Percentiles rank a stretch among this genome's conserved stretches.
phyloP scores from a whole-genome alignment of 1,140 invertebrate species.

The Asbolus verrucosus region DNA sequence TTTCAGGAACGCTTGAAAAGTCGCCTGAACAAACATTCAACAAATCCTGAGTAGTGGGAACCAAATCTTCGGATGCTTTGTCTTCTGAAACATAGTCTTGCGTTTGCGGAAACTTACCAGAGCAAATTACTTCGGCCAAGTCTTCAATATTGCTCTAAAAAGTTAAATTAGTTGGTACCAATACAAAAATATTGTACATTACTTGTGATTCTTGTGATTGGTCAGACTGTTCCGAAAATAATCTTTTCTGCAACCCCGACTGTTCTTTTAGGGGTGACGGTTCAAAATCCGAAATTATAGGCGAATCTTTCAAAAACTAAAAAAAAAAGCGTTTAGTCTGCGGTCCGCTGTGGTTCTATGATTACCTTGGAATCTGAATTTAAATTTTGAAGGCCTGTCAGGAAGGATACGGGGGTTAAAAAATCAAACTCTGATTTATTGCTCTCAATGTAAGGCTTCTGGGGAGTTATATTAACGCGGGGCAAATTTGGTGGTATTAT shows the following conservation, averaged over 20 bases:
- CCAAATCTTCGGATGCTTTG: not conserved
- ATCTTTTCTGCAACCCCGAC: slow-evolving; percentile 61
- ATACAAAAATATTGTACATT: too few relatives aligned
- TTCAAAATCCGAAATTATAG: slow-evolving; percentile 47
- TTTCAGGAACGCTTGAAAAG: slow-evolving; percentile 55
- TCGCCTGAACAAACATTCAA: slow-evolving; percentile 61
- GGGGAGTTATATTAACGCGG: slow-evolving; percentile 50
- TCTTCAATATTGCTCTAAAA: slow-evolving; percentile 66
- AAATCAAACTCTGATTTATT: slow-evolving; percentile 54
- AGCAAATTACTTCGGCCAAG: slow-evolving; percentile 68
- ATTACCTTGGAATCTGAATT: slow-evolving; percentile 59
- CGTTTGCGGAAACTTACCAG: slow-evolving; percentile 65
- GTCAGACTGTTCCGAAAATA: slow-evolving; percentile 61
- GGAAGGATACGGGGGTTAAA: slow-evolving; percentile 56
- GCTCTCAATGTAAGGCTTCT: slow-evolving; percentile 29
- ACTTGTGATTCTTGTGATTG: slow-evolving; percentile 21
- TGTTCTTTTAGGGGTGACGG: slow-evolving; percentile 57
- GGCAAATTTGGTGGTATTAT: slow-evolving; percentile 55
- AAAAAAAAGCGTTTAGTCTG: slow-evolving; percentile 34
- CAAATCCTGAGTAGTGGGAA: slow-evolving; percentile 58
- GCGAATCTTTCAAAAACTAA: slow-evolving; percentile 44
- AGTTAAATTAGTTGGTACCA: too few relatives aligned
- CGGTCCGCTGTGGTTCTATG: slow-evolving; percentile 20
- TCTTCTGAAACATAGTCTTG: not conserved
- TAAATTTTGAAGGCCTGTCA: slow-evolving; percentile 60